These are phyloP conservation scores for Cheilosia grossa DNA, from an alignment of 2,888 invertebrate genomes.

Conservation along the genomic window DNA sequence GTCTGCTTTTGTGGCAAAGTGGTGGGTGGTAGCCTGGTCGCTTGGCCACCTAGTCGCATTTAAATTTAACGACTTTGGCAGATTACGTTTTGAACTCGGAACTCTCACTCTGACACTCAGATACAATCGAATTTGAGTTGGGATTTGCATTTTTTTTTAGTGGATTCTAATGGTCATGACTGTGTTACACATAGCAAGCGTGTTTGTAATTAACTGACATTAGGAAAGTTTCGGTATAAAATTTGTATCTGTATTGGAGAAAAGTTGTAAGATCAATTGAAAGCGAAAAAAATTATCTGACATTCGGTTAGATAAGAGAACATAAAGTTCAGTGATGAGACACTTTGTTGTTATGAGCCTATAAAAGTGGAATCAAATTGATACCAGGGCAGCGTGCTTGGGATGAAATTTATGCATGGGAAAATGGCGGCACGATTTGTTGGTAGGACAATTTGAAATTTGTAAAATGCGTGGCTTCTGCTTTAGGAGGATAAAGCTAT, in stretches of 20 bases:
- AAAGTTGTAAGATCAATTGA: slow-evolving; percentile 58
- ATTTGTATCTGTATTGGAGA: slow-evolving; percentile 36
- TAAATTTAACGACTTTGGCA: slow-evolving; percentile 38
- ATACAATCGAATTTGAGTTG: background rate
- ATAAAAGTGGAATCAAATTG: slow-evolving; percentile 47
- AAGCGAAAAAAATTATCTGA: slow-evolving; percentile 36
- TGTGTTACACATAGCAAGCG: slow-evolving; percentile 34
- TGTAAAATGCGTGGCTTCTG: background rate
- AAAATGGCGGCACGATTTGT: background rate
- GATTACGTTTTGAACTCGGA: slow-evolving; percentile 47
- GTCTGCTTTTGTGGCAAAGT: background rate
- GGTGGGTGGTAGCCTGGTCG: background rate
- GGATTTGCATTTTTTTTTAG: background rate
- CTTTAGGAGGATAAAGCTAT: background rate
- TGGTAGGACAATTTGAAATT: background rate
- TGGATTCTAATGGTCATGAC: slow-evolving; percentile 29
- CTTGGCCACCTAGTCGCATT: slow-evolving; percentile 8
- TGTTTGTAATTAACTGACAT: slow-evolving; percentile 53
- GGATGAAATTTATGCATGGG: slow-evolving; percentile 37
- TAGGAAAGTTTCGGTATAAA: slow-evolving; percentile 47
- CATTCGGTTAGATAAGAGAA: slow-evolving; percentile 30
- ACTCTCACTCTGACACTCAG: background rate
- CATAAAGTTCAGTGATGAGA: slow-evolving; percentile 33
- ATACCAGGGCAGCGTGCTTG: slow-evolving; percentile 17
- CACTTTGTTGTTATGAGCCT: slow-evolving; percentile 42